A percentile compares a stretch with the other conserved stretches of the same genome.
phyloP scores from a whole-genome alignment of 2,113 vertebrate genomes.

The Psittacara wagleri region DNA sequence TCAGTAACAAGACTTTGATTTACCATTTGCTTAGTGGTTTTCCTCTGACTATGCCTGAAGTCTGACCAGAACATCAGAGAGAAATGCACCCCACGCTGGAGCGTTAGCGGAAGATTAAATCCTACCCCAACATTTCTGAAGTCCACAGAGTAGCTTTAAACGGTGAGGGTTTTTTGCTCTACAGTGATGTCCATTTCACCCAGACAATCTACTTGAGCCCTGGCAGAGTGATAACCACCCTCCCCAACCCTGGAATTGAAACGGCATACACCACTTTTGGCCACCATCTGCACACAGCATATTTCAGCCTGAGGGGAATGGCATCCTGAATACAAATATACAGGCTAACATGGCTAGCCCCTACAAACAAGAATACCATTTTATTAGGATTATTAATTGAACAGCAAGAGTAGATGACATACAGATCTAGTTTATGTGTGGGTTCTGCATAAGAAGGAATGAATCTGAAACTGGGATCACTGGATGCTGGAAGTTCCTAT shows the following conservation, averaged over 20 bases:
- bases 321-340: neutral
- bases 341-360: neutral
- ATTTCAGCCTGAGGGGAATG: neutral
- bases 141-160: neutral
- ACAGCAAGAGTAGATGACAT: neutral
- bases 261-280: accelerated
- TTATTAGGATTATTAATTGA: neutral
- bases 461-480: neutral
- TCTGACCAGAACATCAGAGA: neutral
- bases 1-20: neutral
- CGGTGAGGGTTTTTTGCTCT: neutral
- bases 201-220: accelerated
- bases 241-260: neutral
- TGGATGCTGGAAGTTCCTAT: neutral
- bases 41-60: neutral
- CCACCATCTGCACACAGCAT: accelerated
- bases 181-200: neutral
- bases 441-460: neutral
- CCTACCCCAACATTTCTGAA: neutral
- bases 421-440: neutral
- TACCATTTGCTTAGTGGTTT: neutral
- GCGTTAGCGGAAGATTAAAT: neutral
- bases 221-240: accelerated
- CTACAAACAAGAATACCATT: neutral
- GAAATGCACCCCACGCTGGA: accelerated